A percentile compares a stretch with the other conserved stretches of the same genome.
These are phyloP conservation scores for Ammodytes dubius DNA, from an alignment of 2,113 vertebrate genomes.

Conservation along the genomic window DNA sequence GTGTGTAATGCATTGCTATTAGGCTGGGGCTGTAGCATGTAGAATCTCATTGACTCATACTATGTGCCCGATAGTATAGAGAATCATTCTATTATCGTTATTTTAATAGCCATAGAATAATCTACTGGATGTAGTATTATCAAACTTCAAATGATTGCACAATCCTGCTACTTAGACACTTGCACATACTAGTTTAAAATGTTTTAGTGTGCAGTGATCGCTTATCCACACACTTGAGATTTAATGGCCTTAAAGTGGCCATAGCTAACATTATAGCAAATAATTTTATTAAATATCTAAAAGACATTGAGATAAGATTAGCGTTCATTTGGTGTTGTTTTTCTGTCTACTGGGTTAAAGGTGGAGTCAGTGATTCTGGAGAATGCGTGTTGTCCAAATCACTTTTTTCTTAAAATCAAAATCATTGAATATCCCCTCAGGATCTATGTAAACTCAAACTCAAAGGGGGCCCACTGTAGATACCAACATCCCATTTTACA, in stretches of 20 bases:
- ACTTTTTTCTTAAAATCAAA: no score
- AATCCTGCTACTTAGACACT: neutral
- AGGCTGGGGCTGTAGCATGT: neutral
- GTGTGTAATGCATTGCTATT: neutral
- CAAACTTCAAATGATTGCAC: no score
- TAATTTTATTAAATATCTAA: neutral
- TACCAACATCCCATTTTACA: no score
- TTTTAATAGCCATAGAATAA: neutral
- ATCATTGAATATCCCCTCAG: no score
- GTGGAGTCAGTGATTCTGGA: no score
- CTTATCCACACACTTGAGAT: neutral
- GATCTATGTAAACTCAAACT: no score
- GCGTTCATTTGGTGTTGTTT: neutral
- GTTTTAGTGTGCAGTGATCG: neutral
- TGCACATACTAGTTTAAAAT: neutral
- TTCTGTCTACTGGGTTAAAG: neutral
- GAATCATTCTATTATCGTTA: neutral
- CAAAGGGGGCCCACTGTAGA: no score
- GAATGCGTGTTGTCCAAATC: no score
- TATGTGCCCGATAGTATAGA: no score
- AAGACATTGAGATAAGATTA: neutral
- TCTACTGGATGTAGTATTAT: neutral
- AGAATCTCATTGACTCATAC: neutral
- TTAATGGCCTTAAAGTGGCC: neutral
- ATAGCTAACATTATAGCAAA: neutral